Conservation (phyloP, 92 coral and sea anemone genomes). For the Muricea muricata region DNA sequence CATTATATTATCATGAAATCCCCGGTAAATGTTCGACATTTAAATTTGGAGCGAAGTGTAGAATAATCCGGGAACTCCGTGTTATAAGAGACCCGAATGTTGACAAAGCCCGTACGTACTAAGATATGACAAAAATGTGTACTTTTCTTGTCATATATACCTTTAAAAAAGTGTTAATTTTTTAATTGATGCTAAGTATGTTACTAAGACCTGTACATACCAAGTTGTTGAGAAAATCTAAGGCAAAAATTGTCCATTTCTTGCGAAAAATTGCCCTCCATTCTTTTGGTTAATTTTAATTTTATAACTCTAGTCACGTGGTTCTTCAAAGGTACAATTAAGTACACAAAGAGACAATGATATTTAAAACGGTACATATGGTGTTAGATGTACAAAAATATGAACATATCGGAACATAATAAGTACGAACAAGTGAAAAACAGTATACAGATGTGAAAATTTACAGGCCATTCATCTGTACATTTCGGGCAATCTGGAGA, state of each 20-base stretch:
- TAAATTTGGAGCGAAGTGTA: constrained; percentile 44
- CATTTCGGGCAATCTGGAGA: no score
- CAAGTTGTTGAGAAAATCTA: neutral
- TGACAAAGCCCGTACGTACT: constrained; percentile 91
- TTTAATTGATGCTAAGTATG: neutral
- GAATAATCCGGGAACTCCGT: constrained; percentile 92
- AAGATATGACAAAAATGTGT: neutral
- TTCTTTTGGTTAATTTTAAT: no score
- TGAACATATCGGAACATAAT: no score
- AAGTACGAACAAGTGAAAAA: no score
- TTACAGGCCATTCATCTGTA: no score
- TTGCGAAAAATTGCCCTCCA: neutral
- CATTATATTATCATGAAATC: neutral
- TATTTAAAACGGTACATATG: no score
- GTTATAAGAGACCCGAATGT: constrained; percentile 96
- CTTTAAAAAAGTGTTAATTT: neutral
- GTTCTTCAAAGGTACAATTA: no score
- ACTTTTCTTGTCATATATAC: neutral
- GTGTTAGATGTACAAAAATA: no score
- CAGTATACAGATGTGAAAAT: no score
- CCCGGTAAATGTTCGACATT: neutral
- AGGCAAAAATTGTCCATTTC: neutral
- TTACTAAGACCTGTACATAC: neutral
- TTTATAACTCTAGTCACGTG: no score
- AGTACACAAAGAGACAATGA: no score